These are phyloP conservation scores for Theonella swinhoei DNA, from an alignment of 37 sponge, comb jelly and placozoan genomes.

Conservation along the genomic window DNA sequence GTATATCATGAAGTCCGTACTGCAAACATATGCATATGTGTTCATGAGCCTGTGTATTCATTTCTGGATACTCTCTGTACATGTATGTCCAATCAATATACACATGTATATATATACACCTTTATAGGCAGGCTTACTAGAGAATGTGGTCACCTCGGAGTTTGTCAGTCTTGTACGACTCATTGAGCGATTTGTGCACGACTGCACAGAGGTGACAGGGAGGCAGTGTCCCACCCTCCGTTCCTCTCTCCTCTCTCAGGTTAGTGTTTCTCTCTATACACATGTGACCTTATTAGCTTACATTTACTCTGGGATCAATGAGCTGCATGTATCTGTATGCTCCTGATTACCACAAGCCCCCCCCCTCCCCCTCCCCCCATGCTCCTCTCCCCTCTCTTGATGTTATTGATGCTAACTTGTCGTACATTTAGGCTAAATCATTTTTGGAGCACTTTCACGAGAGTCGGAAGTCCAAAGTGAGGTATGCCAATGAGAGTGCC, in stretches of 20 bases:
- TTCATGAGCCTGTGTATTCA: neutral
- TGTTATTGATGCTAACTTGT: too few relatives aligned
- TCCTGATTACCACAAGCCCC: too few relatives aligned
- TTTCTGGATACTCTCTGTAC: neutral
- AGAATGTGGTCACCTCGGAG: conserved; percentile 68
- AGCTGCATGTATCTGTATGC: neutral
- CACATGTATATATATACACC: neutral
- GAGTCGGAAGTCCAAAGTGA: conserved; percentile 55
- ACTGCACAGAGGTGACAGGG: conserved; percentile 60
- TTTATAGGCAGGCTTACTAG: conserved; percentile 79
- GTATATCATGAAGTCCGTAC: neutral
- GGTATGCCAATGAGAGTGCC: conserved; percentile 29
- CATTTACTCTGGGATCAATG: neutral
- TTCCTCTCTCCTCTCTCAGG: conserved; percentile 76
- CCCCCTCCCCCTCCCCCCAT: too few relatives aligned
- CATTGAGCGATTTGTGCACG: conserved; percentile 75
- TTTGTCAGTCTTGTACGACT: conserved; percentile 69
- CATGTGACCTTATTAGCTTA: neutral
- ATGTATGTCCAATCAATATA: neutral
- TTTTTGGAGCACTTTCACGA: conserved; percentile 92
- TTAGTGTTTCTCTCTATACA: neutral
- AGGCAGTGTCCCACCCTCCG: conserved; percentile 76
- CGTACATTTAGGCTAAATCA: conserved; percentile 68
- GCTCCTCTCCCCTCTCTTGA: too few relatives aligned
- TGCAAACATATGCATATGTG: neutral